These are phyloP conservation scores for Nylanderia fulva DNA, from an alignment of 1,140 invertebrate species.

Conservation along the genomic window DNA sequence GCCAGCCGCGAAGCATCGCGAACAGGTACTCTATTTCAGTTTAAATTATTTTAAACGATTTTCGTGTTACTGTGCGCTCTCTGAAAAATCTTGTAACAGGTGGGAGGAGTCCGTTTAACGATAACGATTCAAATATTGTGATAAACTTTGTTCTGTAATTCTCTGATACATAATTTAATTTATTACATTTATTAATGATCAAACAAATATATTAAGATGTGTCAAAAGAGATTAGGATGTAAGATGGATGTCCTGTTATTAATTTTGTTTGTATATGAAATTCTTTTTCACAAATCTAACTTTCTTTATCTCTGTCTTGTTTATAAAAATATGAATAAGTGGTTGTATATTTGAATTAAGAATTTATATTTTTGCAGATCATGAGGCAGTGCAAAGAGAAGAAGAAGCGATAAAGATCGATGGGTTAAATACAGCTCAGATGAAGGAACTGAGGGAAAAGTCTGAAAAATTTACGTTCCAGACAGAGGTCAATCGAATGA, in stretches of 20 bases:
- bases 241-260: not conserved
- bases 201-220: not conserved
- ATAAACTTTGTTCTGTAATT: too few species aligned
- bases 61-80: not conserved
- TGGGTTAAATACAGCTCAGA: conserved; percentile 96
- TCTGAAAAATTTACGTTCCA: conserved; percentile 98
- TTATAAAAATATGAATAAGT: conserved; percentile 26
- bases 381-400: conserved; percentile 93
- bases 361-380: conserved; percentile 86
- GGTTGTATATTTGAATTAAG: not conserved
- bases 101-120: conserved; percentile 2
- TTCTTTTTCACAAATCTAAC: conserved; percentile 2
- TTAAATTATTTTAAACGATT: not conserved
- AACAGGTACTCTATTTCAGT: conserved; percentile 88
- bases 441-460: conserved; percentile 96
- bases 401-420: conserved; percentile 99
- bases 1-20: conserved; percentile 92
- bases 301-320: not conserved
- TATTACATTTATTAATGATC: not conserved
- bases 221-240: not conserved
- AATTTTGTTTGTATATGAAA: not conserved
- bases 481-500: conserved; percentile 99
- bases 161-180: not conserved
- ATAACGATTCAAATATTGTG: not conserved
- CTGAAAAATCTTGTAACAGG: conserved; percentile 11